Evolutionary conservation across 2,797 vertebrate genomes (phyloP).

Genomic region (Eleutherodactylus coqui): DNA sequence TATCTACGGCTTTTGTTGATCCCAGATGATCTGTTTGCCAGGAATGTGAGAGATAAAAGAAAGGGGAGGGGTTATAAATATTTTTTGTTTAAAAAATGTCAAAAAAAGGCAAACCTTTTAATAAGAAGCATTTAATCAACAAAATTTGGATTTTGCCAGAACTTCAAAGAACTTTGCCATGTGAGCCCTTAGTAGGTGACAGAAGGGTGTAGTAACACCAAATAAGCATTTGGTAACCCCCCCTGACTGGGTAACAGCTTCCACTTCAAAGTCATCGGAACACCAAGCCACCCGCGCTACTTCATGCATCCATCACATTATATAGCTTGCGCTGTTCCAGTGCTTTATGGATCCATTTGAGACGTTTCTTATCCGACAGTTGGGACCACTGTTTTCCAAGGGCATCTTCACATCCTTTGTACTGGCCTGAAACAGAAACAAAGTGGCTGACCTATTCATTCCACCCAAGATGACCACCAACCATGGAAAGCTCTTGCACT

Average conservation of each 20-base stretch:
- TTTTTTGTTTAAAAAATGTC: too few species aligned
- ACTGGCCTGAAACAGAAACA: slow-evolving; percentile 85
- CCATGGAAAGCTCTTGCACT: slow-evolving; percentile 68
- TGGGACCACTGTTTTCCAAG: slow-evolving; percentile 98
- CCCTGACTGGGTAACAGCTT: not conserved
- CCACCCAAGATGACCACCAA: slow-evolving; percentile 58
- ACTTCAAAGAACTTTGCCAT: too few species aligned
- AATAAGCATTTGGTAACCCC: not conserved
- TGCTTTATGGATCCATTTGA: slow-evolving; percentile 98
- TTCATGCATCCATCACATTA: slow-evolving; percentile 80
- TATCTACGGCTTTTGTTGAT: too few species aligned
- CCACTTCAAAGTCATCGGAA: not conserved
- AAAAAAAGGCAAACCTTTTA: too few species aligned
- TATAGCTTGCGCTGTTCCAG: slow-evolving; percentile 95
- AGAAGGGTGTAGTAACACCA: not conserved
- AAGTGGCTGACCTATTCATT: not conserved
- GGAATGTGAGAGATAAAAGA: too few species aligned
- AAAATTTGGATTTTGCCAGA: too few species aligned
- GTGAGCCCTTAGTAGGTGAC: too few species aligned
- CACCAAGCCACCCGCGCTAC: not conserved
- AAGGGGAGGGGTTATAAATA: too few species aligned
- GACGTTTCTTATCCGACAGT: slow-evolving; percentile 97
- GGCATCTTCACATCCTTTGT: slow-evolving; percentile 98
- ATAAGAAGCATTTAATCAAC: too few species aligned
- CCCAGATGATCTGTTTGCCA: too few species aligned